These are phyloP conservation scores for Galerucella nymphaeae DNA, from an alignment of 2,888 invertebrate species.

Conservation along the genomic window DNA sequence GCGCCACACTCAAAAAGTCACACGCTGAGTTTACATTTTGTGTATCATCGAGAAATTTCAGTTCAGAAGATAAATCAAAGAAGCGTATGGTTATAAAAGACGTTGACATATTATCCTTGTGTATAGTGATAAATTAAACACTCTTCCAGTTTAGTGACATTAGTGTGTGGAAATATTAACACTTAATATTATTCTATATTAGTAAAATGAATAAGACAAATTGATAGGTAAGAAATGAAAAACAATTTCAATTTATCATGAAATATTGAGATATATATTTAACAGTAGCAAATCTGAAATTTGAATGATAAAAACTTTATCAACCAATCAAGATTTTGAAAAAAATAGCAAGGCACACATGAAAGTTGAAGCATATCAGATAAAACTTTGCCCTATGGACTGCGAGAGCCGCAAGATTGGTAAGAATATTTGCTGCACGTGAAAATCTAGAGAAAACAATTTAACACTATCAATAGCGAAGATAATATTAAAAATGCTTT, in stretches of 20 bases:
- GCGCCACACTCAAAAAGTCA: slow-evolving; percentile 41
- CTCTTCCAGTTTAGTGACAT: slow-evolving; percentile 5
- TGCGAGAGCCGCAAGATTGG: too few relatives aligned
- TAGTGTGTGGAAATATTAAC: slow-evolving; percentile 1
- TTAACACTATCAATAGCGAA: too few relatives aligned
- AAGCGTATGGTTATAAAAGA: slow-evolving; percentile 22
- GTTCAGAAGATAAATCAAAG: slow-evolving; percentile 36
- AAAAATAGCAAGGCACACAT: too few relatives aligned
- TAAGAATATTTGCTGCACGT: too few relatives aligned
- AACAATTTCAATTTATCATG: too few relatives aligned
- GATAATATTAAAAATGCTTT: neutral
- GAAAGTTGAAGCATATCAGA: too few relatives aligned
- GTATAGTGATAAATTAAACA: slow-evolving; percentile 3
- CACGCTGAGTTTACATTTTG: slow-evolving; percentile 37
- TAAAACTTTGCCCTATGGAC: too few relatives aligned
- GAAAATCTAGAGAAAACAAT: neutral
- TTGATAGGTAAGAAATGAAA: neutral
- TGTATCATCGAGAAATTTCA: slow-evolving; percentile 26
- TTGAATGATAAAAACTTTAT: too few relatives aligned
- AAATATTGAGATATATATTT: too few relatives aligned
- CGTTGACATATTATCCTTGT: slow-evolving; percentile 22
- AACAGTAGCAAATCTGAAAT: too few relatives aligned
- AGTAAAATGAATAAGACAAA: neutral
- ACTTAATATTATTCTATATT: neutral
- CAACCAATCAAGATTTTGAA: too few relatives aligned